Evolutionary conservation across 2,113 vertebrate genomes (phyloP).

Genomic region (Barnardius zonarius): DNA sequence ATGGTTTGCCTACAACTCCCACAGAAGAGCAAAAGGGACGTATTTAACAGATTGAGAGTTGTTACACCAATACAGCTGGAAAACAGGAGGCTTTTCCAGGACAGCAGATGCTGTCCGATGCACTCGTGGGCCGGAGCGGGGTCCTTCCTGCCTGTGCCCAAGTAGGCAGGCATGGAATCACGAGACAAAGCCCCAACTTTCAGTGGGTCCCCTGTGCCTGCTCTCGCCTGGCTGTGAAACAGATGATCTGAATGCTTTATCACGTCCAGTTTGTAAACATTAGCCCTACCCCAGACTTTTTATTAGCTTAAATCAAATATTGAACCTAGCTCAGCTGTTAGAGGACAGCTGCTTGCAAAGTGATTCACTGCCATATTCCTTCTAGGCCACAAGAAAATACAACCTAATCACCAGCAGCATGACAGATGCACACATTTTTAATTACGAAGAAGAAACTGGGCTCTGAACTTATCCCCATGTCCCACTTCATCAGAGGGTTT

Average conservation of each 20-base stretch:
- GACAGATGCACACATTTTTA: constrained; percentile 54
- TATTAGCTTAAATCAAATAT: constrained; percentile 62
- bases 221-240: not conserved
- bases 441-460: constrained; percentile 55
- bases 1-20: constrained; percentile 7
- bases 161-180: not conserved
- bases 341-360: constrained; percentile 44
- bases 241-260: constrained; percentile 43
- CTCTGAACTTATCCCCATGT: constrained; percentile 47
- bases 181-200: not conserved
- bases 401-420: constrained; percentile 53
- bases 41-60: not conserved
- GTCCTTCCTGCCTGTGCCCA: not conserved
- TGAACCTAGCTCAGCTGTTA: constrained; percentile 57
- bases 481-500: constrained; percentile 24
- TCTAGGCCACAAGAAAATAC: constrained; percentile 45
- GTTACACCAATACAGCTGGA: not conserved
- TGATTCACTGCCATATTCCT: constrained; percentile 60
- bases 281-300: constrained; percentile 31
- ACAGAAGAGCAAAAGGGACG: constrained; percentile 18
- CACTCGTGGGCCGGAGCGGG: fast-evolving
- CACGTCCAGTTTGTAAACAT: constrained; percentile 51
- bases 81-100: not conserved
- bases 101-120: not conserved
- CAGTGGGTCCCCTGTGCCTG: not conserved